Evolutionary conservation across 1,140 invertebrate species (phyloP).

Genomic region (Platorchestia sp.): DNA sequence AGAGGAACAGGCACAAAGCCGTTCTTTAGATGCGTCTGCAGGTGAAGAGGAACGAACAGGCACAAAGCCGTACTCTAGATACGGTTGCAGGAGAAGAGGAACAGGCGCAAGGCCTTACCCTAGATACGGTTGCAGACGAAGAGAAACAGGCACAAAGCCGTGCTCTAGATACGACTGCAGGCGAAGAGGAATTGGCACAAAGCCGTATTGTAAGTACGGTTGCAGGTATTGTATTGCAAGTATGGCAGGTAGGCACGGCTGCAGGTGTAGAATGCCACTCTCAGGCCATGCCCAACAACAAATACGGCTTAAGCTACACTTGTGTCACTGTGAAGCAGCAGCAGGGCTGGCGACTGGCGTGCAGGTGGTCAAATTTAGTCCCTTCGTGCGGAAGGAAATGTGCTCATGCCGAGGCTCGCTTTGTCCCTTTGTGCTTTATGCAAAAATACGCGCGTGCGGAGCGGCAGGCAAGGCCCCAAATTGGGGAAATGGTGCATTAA

Average conservation of each 20-base stretch:
- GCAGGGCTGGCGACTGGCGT: background rate
- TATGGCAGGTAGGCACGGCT: no score
- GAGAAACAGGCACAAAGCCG: background rate
- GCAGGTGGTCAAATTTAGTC: background rate
- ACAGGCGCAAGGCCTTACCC: no score
- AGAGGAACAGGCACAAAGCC: background rate
- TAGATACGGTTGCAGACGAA: background rate
- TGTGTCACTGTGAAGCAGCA: background rate
- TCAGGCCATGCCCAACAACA: background rate
- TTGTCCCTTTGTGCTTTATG: conserved; percentile 20
- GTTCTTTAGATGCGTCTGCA: background rate
- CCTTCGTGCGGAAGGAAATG: conserved; percentile 4
- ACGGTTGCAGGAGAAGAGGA: background rate
- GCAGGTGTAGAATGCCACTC: no score
- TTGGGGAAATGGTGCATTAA: background rate
- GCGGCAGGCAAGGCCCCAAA: background rate
- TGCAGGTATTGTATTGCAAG: background rate
- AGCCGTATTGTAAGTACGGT: background rate
- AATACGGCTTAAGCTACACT: background rate
- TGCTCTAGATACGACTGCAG: background rate
- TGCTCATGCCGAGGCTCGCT: background rate
- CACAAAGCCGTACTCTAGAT: background rate
- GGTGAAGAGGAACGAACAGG: background rate
- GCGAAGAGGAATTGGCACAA: background rate
- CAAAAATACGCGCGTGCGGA: background rate